Evolutionary conservation across 2,888 invertebrate species (phyloP).

Genomic region (Theristus sp.): DNA sequence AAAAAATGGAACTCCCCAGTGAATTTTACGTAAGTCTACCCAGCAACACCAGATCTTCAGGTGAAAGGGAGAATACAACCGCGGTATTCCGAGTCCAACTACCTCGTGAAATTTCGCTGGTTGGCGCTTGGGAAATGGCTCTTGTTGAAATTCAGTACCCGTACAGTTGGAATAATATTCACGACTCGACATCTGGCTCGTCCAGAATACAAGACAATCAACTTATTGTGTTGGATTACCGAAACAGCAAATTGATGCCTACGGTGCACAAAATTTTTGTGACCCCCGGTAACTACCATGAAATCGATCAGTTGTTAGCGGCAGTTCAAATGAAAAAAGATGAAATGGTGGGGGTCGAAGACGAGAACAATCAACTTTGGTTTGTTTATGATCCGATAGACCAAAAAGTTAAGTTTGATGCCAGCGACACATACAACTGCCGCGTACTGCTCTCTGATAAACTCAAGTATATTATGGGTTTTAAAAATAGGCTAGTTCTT

Average conservation of each 20-base stretch:
- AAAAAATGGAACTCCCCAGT: too few species aligned
- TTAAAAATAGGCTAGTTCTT: not conserved
- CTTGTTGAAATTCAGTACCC: not conserved
- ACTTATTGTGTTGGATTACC: not conserved
- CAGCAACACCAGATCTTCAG: slow-evolving; percentile 1
- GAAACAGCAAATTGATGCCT: not conserved
- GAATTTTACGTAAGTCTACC: slow-evolving; percentile 4
- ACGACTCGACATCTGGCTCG: not conserved
- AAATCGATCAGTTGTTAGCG: not conserved
- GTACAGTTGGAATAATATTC: not conserved
- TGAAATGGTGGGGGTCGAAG: not conserved
- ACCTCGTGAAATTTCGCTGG: not conserved
- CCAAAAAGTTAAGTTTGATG: not conserved
- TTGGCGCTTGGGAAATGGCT: slow-evolving; percentile 4
- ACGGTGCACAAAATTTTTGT: not conserved
- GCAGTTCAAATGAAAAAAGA: not conserved
- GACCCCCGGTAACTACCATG: not conserved
- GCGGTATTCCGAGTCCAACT: not conserved
- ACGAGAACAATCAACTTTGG: not conserved
- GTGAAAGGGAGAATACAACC: not conserved
- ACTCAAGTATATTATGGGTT: not conserved
- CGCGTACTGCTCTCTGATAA: not conserved
- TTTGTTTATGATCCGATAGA: not conserved
- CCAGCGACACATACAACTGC: not conserved
- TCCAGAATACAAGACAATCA: not conserved